A percentile compares a stretch with the other conserved stretches of the same genome.
phyloP scores from a whole-genome alignment of 2,797 vertebrate species.

The Gallinago stenura region DNA sequence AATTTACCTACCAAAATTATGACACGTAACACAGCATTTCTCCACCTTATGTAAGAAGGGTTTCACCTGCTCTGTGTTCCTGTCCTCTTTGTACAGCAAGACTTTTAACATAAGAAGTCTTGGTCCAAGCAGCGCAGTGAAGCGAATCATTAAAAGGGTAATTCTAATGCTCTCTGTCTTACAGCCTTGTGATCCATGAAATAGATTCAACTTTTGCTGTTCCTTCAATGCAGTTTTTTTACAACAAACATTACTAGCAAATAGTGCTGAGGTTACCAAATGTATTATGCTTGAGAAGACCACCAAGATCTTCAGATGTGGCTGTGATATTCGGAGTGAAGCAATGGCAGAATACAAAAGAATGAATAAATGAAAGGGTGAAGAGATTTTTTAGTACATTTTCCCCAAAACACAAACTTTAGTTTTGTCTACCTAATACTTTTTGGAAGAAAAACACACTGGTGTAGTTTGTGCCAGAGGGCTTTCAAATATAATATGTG shows the following conservation, averaged over 20 bases:
- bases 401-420: not conserved
- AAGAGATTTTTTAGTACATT: not conserved
- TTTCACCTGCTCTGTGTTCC: not conserved
- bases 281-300: not conserved
- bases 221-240: not conserved
- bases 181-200: not conserved
- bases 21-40: not conserved
- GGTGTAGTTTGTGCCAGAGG: not conserved
- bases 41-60: not conserved
- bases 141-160: rapidly evolving
- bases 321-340: not conserved
- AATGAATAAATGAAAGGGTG: not conserved
- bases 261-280: not conserved
- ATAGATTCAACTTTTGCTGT: not conserved
- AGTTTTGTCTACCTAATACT: not conserved
- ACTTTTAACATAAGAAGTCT: not conserved
- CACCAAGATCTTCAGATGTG: not conserved
- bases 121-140: not conserved
- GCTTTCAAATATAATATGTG: not conserved
- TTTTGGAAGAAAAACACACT: not conserved
- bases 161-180: not conserved
- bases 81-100: not conserved
- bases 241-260: not conserved
- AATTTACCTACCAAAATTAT: not conserved
- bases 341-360: not conserved